A percentile compares a stretch with the other conserved stretches of the same genome.
Evolutionary conservation across 2,888 invertebrate genomes (phyloP).

Genomic region (Drosophila glabriapex): DNA sequence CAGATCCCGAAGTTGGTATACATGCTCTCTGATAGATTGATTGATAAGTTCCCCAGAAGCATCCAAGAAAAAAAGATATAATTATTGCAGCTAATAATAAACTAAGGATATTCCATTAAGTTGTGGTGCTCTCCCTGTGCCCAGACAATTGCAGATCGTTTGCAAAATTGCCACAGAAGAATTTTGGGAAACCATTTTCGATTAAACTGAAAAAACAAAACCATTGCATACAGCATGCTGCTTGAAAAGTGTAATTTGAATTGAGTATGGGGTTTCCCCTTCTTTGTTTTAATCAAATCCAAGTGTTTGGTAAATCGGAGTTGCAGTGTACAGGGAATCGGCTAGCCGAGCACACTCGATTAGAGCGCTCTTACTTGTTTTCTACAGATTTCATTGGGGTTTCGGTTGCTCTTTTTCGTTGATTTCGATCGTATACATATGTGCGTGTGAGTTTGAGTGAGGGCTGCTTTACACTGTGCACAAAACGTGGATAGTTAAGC

Average conservation of each 20-base stretch:
- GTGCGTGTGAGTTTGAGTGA: slow-evolving; percentile 46
- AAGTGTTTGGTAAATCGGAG: not conserved
- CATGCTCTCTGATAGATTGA: not conserved
- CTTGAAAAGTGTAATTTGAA: not conserved
- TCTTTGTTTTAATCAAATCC: not conserved
- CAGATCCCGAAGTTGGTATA: not conserved
- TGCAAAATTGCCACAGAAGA: not conserved
- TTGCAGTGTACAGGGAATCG: slow-evolving; percentile 16
- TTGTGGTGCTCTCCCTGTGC: not conserved
- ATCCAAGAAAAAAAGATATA: not conserved
- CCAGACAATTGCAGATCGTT: not conserved
- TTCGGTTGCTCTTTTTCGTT: slow-evolving; percentile 53
- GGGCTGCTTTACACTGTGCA: slow-evolving; percentile 64
- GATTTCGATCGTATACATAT: slow-evolving; percentile 52
- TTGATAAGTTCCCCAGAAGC: not conserved
- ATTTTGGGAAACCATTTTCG: not conserved
- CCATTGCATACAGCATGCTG: not conserved
- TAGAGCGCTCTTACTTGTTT: slow-evolving; percentile 38
- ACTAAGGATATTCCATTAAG: not conserved
- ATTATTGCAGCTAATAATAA: not conserved
- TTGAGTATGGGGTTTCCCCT: not conserved
- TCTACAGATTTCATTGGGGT: slow-evolving; percentile 61
- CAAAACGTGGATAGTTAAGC: slow-evolving; percentile 31
- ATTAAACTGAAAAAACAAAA: not conserved
- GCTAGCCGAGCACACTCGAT: slow-evolving; percentile 7